phyloP scores from a whole-genome alignment of 2,888 invertebrate species.

The Mongoloraphidia duomilia region DNA sequence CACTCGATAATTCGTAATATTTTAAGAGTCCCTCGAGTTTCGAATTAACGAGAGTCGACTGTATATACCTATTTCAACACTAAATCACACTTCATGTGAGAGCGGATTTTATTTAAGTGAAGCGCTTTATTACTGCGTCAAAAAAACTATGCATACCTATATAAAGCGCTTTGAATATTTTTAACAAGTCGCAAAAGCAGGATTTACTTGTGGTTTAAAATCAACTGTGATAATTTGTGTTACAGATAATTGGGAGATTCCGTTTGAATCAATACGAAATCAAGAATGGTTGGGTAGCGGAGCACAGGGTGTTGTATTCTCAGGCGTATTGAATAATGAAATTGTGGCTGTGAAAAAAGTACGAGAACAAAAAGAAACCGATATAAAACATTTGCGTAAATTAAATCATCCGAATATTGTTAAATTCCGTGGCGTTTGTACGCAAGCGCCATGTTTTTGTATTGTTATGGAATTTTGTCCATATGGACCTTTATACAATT shows the following conservation, averaged over 20 bases:
- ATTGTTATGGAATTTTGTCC: conserved; percentile 99
- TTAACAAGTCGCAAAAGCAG: not conserved
- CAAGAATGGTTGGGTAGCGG: conserved; percentile 88
- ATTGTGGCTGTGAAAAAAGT: conserved; percentile 95
- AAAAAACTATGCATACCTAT: not conserved
- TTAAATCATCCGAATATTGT: conserved; percentile 93
- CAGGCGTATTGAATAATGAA: conserved; percentile 67
- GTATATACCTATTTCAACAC: too few relatives aligned
- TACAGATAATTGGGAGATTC: conserved; percentile 86
- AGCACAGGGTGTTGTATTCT: conserved; percentile 91
- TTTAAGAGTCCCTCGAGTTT: too few relatives aligned
- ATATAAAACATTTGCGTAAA: conserved; percentile 81
- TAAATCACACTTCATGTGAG: too few relatives aligned
- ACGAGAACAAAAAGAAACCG: conserved; percentile 78
- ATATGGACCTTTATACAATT: conserved; percentile 84
- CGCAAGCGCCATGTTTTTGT: conserved; percentile 80
- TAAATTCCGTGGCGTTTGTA: conserved; percentile 85
- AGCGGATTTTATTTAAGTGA: not conserved
- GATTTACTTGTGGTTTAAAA: not conserved
- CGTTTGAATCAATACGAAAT: conserved; percentile 79
- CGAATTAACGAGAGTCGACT: too few relatives aligned
- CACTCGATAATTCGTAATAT: too few relatives aligned
- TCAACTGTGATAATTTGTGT: not conserved
- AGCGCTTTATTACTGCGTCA: not conserved
- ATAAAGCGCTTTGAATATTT: not conserved